These are phyloP conservation scores for Strongylocentrotus purpuratus DNA, from an alignment of 35 echinoderm and acorn worm genomes.

Conservation along the genomic window DNA sequence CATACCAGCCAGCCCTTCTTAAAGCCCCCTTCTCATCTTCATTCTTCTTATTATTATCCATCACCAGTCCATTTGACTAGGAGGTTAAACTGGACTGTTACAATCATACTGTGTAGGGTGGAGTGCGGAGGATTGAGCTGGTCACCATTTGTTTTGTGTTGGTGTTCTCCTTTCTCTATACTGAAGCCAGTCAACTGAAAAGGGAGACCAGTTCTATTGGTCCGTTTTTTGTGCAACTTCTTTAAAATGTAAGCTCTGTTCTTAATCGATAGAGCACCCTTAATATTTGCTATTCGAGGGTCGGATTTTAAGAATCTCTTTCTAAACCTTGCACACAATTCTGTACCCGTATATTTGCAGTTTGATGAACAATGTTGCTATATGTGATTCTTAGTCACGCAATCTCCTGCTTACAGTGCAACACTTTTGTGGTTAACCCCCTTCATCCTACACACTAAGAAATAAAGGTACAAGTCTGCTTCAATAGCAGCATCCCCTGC, in stretches of 20 bases:
- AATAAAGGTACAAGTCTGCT: too few relatives aligned
- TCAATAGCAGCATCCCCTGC: too few relatives aligned
- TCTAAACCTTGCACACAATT: neutral
- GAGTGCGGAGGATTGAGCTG: neutral
- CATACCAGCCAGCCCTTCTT: neutral
- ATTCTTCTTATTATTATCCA: neutral
- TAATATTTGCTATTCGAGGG: slow-evolving; percentile 42
- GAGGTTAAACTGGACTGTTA: neutral
- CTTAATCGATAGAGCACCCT: slow-evolving; percentile 42
- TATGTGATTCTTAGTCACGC: neutral
- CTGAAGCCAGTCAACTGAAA: neutral
- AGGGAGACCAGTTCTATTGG: neutral
- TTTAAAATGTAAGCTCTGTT: slow-evolving; percentile 3
- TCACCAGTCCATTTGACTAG: neutral
- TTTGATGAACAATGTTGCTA: neutral
- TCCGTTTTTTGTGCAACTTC: slow-evolving; percentile 32
- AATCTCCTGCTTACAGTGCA: neutral
- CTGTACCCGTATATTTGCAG: neutral
- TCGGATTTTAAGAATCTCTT: slow-evolving; percentile 12
- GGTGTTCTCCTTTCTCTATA: slow-evolving; percentile 16
- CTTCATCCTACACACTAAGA: too few relatives aligned
- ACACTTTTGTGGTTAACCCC: neutral
- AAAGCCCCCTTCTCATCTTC: neutral
- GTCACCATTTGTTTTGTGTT: slow-evolving; percentile 44
- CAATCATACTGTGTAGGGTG: neutral